Evolutionary conservation across 2,888 invertebrate species (phyloP), one percentile per base, ranked within the genome.

Genomic region (Gymnocheta viridis): DNA sequence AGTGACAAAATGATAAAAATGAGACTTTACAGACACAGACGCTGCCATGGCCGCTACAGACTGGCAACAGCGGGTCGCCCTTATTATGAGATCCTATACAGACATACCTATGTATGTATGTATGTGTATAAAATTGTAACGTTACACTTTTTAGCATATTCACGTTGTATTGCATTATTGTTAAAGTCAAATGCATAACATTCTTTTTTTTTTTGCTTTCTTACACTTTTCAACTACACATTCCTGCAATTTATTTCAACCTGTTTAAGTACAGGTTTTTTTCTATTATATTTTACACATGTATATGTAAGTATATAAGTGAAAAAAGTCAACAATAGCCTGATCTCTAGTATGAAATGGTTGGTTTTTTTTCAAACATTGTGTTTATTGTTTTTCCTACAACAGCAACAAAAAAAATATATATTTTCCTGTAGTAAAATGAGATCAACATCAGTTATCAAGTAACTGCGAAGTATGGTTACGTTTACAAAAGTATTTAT

Each of bases 351-450:
- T 69, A 27, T 60, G 56, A 69, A 77, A 47, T 67, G 24, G 19
- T 56, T 64, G 4, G 4, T 79, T 54, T 56, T 29, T n/a, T 32
- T 56, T 79, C 29, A 3, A 24, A 24, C 24, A 67, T 29, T 70
- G 19, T 76, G 24, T 54, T n/a, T 76, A 29, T 76, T 72, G 54
- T 70, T 62, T 70, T 72, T 41, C 38, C 38, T 41, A 32, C 19
- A 58, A 35, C 9, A 67, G 22, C 24, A 47, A 54, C 1, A 19
- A 29, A 14, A 19, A 4, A 77, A 58, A 69, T 32, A 9, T n/a
- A 0, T 49, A 35, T 82, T 73, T 78, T 78, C 82, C 82, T 82
- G 78, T 67, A 70, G 77, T 82, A 78, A 82, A 82, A 78, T 78
- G 82, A 82, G 82, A 82, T 73, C 73, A 62, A 78, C 51, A 72